Base-by-base conservation (phyloP, 30 jellyfish, hydroid and myxozoan genomes). In the Pseudorhiza aurosa region DNA sequence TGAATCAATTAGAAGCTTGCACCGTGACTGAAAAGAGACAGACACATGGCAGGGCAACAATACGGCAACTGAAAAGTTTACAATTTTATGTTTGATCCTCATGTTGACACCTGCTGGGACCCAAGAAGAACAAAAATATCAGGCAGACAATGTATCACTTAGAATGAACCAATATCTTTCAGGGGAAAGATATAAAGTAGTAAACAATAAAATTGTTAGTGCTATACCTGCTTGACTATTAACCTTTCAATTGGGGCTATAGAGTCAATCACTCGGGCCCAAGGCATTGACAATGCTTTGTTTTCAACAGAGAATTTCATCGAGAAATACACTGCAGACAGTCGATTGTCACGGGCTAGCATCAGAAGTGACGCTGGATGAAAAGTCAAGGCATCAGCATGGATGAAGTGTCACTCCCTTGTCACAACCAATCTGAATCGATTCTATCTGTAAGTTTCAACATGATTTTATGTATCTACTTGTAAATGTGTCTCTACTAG, bases 201-300 rank as follows among this genome's bases (percentile, higher is more conserved):
- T 31, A 64, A 64, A 64, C 77, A 64, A 17, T 33, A 64, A 64
- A 64, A 11, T 4, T 64, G 77, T 64, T 64, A 64, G 56, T 24
- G 1, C 0, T 33, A 25, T 30, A 64, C 77, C 77, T 19, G 77
- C 77, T 53, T 15, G 35, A 4, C 67, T 53, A 53, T 53, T 53
- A 53, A 19, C 24, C 67, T 59, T 59, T 33, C 74, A 26, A 59
- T 59, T 59, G 17, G 74, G 22, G 8, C 50, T 30, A 59, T 33
- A 59, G 55, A 59, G 39, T 59, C 74, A 59, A 33, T 59, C 14
- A 33, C 55, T 59, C 55, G 10, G 51, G 55, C 74, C 74, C 27
- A 59, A 29, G 29, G 74, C 15, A 42, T 15, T 8, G 55, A 15
- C 11, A 9, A 42, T 8, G n/a, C 55, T 26, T 57, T 59, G 74